These are phyloP conservation scores for Leptinotarsa juncta DNA, from an alignment of 2,888 invertebrate species.

Conservation along the genomic window DNA sequence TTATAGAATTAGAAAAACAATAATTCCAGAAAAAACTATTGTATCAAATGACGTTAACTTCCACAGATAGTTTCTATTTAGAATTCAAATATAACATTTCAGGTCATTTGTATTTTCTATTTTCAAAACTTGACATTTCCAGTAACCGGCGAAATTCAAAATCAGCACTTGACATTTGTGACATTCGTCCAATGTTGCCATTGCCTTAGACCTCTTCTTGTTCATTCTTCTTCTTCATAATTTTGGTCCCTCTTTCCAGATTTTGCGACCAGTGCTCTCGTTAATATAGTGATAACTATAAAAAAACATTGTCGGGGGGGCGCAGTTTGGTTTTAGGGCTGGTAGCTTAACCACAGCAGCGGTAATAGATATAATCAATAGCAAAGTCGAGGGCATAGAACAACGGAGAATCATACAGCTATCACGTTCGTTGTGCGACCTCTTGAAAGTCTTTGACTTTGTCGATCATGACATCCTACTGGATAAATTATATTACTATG, in stretches of 20 bases:
- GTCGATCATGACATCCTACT: not conserved
- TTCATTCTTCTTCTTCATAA: no score
- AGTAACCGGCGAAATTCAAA: conserved; percentile 4
- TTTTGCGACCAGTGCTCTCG: no score
- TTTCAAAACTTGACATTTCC: conserved; percentile 13
- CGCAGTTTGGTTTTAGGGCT: conserved; percentile 14
- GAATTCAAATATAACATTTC: not conserved
- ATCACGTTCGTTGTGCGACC: not conserved
- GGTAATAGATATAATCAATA: not conserved
- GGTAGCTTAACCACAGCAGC: not conserved
- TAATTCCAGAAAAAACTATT: not conserved
- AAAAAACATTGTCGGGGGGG: no score
- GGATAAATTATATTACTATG: no score
- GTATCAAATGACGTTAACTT: no score
- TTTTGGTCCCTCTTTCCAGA: no score
- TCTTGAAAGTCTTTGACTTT: not conserved
- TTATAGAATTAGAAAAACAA: not conserved
- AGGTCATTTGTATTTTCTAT: not conserved
- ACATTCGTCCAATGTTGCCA: not conserved
- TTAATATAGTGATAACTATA: no score
- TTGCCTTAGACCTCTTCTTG: not conserved
- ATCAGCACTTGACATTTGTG: not conserved
- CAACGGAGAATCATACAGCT: not conserved
- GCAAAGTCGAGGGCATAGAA: not conserved
- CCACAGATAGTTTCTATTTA: not conserved